A percentile compares a stretch with the other conserved stretches of the same genome.
Evolutionary conservation across 1,140 invertebrate species (phyloP).

Genomic region (Brachionus calyciflorus): DNA sequence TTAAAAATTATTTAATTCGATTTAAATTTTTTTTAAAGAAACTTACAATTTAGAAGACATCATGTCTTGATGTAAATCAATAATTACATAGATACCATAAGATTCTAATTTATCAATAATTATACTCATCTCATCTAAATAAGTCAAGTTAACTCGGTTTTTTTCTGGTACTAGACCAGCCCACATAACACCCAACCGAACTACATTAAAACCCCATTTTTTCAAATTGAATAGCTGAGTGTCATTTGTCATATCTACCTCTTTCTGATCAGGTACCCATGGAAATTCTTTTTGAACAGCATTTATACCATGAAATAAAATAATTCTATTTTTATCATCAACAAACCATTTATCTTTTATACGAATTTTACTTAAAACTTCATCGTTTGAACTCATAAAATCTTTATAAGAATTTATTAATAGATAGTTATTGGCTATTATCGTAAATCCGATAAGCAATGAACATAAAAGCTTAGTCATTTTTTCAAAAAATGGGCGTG

Average conservation of each 20-base stretch:
- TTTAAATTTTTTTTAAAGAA: not conserved
- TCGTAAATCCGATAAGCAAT: too few species aligned
- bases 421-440: too few species aligned
- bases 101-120: conserved; percentile 12
- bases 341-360: conserved; percentile 48
- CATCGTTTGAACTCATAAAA: too few species aligned
- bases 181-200: conserved; percentile 45
- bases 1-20: not conserved
- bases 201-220: conserved; percentile 40
- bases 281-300: conserved; percentile 50
- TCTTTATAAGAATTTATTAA: too few species aligned
- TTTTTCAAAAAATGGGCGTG: too few species aligned
- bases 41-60: conserved; percentile 42
- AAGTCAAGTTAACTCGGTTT: not conserved
- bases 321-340: conserved; percentile 49
- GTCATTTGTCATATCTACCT: conserved; percentile 48
- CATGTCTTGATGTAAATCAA: conserved; percentile 47
- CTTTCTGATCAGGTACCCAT: conserved; percentile 50
- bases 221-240: conserved; percentile 25
- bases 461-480: too few species aligned
- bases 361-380: conserved; percentile 47
- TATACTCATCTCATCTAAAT: conserved; percentile 1
- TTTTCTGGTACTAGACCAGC: conserved; percentile 19
- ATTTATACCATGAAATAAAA: conserved; percentile 52
- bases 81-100: conserved; percentile 4